phyloP scores from a whole-genome alignment of 2,888 invertebrate genomes.

The Orthonevra nobilis region DNA sequence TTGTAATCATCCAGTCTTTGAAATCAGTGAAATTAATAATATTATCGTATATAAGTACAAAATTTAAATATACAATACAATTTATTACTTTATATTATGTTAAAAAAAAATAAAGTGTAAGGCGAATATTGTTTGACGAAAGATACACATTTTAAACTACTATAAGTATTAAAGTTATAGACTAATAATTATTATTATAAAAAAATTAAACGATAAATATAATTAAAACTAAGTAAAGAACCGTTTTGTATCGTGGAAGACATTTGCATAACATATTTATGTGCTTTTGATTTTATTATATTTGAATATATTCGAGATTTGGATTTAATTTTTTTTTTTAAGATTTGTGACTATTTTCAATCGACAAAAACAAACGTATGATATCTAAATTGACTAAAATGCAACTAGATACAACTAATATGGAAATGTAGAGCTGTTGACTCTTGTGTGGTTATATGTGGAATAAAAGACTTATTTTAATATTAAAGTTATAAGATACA shows the following conservation, averaged over 20 bases:
- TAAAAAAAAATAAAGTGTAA: slow-evolving; percentile 18
- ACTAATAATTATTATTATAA: slow-evolving; percentile 23
- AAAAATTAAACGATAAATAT: slow-evolving; percentile 51
- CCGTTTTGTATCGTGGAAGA: slow-evolving; percentile 59
- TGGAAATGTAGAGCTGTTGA: slow-evolving; percentile 7
- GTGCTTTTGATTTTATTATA: background rate
- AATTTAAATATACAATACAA: slow-evolving; percentile 34
- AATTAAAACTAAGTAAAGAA: slow-evolving; percentile 53
- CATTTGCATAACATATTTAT: slow-evolving; percentile 30
- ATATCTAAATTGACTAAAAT: slow-evolving; percentile 52
- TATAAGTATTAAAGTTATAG: background rate
- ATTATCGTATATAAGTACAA: slow-evolving; percentile 21
- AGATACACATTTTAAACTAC: slow-evolving; percentile 25
- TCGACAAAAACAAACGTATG: slow-evolving; percentile 32
- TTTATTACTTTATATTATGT: slow-evolving; percentile 3
- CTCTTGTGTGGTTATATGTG: too few species aligned
- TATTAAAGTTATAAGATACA: too few species aligned
- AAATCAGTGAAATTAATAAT: slow-evolving; percentile 10
- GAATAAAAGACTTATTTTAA: slow-evolving; percentile 22
- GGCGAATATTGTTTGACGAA: slow-evolving; percentile 23
- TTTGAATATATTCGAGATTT: background rate
- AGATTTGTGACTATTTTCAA: slow-evolving; percentile 57
- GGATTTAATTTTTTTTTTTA: background rate
- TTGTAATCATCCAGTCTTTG: slow-evolving; percentile 58
- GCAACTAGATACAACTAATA: slow-evolving; percentile 42